Evolutionary conservation across 2,888 invertebrate genomes (phyloP), one percentile per base, ranked within the genome.

Genomic region (Caenorhabditis becei): DNA sequence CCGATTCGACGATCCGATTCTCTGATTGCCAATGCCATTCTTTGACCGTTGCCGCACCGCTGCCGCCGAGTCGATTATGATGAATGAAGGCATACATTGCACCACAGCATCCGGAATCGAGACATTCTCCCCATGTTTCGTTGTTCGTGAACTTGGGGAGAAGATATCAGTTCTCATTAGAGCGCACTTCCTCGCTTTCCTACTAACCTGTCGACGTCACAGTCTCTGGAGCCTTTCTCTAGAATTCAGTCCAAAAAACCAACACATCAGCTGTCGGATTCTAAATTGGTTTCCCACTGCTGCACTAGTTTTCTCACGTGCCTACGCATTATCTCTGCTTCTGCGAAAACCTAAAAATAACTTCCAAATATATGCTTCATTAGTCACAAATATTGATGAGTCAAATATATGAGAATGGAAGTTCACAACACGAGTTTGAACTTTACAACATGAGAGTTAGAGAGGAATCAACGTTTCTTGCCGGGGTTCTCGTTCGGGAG

Each of bases 11-110:
- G 61, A 69, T 53, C 26, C 66, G 41, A n/a, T 16, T 35, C 54
- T 53, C 7, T 56, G 41, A 20, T 59, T 28, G 16, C 28, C 69
- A 11, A 14, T 72, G 72, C 72, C 72, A 72, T 72, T 72, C 72
- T 72, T 72, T 72, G 72, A 72, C 72, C 72, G 72, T n/a, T n/a
- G n/a, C n/a, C n/a, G 47, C 37, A 47, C 59, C 49, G 69, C 59
- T 28, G 67, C 16, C 56, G 41, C 72, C 54, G 62, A 61, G 37
- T 74, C 51, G 51, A 58, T 66, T 74, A 74, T 74, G 65, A 41
- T 41, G 41, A 10, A 41, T 41, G 41, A 10, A 41, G 16, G 41
- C 41, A 41, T 44, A 49, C 23, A 23, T n/a, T 20, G 8, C 11
- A 20, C n/a, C n/a, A n/a, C 3, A 49, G 53, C 53, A 26, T 26